Percentiles rank a stretch among this genome's conserved stretches.
These are phyloP conservation scores for Phaonia tiefii DNA, from an alignment of 2,888 invertebrate genomes.

Conservation along the genomic window DNA sequence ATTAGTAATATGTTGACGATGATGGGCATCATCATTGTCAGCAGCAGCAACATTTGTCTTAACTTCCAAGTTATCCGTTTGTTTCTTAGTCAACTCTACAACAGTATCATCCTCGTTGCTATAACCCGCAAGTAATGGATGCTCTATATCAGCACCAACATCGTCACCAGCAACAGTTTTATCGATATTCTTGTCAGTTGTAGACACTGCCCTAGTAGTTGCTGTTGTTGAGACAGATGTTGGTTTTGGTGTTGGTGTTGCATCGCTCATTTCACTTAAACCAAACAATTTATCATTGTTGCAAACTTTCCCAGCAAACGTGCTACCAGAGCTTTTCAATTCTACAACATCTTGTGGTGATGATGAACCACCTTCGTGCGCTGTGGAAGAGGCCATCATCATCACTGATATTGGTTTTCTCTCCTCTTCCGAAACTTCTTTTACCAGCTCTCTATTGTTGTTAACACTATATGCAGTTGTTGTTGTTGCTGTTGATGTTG, in stretches of 20 bases:
- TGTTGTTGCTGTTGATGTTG: constrained; percentile 25
- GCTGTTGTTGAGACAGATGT: not conserved
- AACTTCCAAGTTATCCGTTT: constrained; percentile 64
- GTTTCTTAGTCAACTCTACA: constrained; percentile 1
- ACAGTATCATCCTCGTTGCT: constrained; percentile 32
- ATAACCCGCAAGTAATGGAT: constrained; percentile 2
- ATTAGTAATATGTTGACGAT: constrained; percentile 59
- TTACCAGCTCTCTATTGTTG: not conserved
- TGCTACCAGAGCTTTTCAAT: not conserved
- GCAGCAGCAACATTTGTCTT: constrained; percentile 66
- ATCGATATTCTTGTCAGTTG: constrained; percentile 60
- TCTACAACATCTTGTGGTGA: not conserved
- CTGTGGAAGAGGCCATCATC: no score
- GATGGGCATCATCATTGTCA: constrained; percentile 52
- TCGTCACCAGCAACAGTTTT: constrained; percentile 47
- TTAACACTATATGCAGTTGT: constrained; percentile 8
- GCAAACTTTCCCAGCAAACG: constrained; percentile 34
- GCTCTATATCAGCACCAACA: no score
- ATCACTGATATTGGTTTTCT: no score
- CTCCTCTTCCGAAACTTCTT: not conserved
- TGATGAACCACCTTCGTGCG: no score
- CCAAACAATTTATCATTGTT: constrained; percentile 54
- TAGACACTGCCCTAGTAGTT: constrained; percentile 2
- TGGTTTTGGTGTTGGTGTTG: constrained; percentile 14
- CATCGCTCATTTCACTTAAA: constrained; percentile 52